phyloP scores from a whole-genome alignment of 2,888 invertebrate genomes.

The Graphium colonna region DNA sequence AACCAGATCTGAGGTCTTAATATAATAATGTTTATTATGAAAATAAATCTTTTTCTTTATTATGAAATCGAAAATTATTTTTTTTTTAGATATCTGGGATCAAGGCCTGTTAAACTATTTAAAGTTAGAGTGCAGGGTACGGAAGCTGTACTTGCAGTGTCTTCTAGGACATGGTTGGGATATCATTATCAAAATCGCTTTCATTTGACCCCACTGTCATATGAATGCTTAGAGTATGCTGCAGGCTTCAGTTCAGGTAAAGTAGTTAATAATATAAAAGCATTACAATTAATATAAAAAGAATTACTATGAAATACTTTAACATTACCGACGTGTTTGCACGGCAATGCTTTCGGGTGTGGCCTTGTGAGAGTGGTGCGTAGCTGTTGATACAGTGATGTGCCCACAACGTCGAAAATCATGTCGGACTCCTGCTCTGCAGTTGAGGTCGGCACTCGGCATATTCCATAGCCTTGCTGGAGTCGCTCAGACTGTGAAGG shows the following conservation, averaged over 20 bases:
- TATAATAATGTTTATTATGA: too few species aligned
- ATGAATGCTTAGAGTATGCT: slow-evolving; percentile 97
- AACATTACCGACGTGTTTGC: slow-evolving; percentile 56
- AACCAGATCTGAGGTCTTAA: slow-evolving; percentile 68
- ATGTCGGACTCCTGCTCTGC: slow-evolving; percentile 71
- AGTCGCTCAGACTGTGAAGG: slow-evolving; percentile 84
- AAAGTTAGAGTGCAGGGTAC: slow-evolving; percentile 97
- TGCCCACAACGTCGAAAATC: slow-evolving; percentile 83
- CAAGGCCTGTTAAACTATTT: slow-evolving; percentile 96
- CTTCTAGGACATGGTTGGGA: slow-evolving; percentile 98
- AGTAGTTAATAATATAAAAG: neutral
- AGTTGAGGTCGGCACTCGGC: slow-evolving; percentile 79
- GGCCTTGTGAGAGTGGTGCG: slow-evolving; percentile 58
- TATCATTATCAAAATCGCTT: slow-evolving; percentile 98
- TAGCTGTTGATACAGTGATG: slow-evolving; percentile 77
- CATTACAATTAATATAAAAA: too few species aligned
- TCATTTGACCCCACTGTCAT: slow-evolving; percentile 96
- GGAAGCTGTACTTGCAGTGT: slow-evolving; percentile 98
- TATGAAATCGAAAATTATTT: too few species aligned
- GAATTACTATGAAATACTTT: neutral
- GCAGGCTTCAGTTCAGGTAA: slow-evolving; percentile 93
- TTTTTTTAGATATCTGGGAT: slow-evolving; percentile 91
- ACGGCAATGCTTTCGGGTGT: slow-evolving; percentile 49
- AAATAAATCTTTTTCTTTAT: too few species aligned
- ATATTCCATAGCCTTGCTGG: slow-evolving; percentile 88